phyloP scores from a whole-genome alignment of 2,888 invertebrate genomes.

The Coleophora flavipennella region DNA sequence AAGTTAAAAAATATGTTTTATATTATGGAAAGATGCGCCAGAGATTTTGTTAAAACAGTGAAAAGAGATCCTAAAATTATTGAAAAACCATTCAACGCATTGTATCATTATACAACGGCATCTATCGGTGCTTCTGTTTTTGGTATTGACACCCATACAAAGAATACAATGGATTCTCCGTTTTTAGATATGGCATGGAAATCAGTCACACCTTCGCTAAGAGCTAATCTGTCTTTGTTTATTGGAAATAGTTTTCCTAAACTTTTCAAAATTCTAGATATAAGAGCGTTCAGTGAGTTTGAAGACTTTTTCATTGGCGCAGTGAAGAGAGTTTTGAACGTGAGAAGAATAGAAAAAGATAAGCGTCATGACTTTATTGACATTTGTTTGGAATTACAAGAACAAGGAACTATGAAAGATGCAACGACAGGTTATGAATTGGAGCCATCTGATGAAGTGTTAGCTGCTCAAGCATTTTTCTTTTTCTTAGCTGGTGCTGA shows the following conservation, averaged over 20 bases:
- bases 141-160: slow-evolving; percentile 44
- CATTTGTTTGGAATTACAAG: slow-evolving; percentile 40
- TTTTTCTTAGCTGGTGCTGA: slow-evolving; percentile 61
- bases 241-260: slow-evolving; percentile 26
- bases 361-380: slow-evolving; percentile 43
- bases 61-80: slow-evolving; percentile 22
- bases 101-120: slow-evolving; percentile 41
- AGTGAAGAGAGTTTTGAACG: slow-evolving; percentile 35
- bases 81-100: slow-evolving; percentile 27
- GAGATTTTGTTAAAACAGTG: slow-evolving; percentile 35
- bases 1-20: slow-evolving; percentile 54
- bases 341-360: slow-evolving; percentile 21
- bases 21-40: slow-evolving; percentile 38
- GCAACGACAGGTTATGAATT: slow-evolving; percentile 30
- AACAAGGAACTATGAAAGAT: slow-evolving; percentile 36
- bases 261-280: slow-evolving; percentile 26
- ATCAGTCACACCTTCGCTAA: slow-evolving; percentile 21
- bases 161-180: slow-evolving; percentile 44
- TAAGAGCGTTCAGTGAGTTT: slow-evolving; percentile 35
- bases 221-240: slow-evolving; percentile 21
- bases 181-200: slow-evolving; percentile 41
- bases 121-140: slow-evolving; percentile 51
- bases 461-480: slow-evolving; percentile 57
- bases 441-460: slow-evolving; percentile 35
- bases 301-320: slow-evolving; percentile 42